Conservation (phyloP, 2,888 invertebrate genomes). For the Limnephilus rhombicus region DNA sequence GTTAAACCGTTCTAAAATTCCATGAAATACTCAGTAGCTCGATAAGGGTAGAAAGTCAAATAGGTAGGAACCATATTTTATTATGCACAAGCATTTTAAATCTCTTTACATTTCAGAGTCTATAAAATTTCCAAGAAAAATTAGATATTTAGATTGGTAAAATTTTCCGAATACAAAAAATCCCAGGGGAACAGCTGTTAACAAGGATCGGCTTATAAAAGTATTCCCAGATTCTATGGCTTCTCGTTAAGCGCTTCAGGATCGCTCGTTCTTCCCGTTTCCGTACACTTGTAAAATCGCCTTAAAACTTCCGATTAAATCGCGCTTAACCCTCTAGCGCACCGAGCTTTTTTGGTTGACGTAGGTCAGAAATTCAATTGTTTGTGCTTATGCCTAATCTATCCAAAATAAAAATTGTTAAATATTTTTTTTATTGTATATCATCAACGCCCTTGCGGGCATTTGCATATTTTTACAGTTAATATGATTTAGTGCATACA, state of each 20-base stretch:
- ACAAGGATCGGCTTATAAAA: no score
- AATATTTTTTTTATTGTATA: no score
- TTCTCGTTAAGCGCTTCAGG: no score
- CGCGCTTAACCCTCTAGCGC: background rate
- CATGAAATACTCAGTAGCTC: background rate
- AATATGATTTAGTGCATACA: no score
- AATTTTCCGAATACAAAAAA: no score
- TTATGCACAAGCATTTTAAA: background rate
- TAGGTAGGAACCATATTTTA: background rate
- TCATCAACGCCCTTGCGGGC: no score
- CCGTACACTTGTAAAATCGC: background rate
- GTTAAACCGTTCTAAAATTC: background rate
- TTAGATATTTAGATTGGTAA: background rate
- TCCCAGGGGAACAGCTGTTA: no score
- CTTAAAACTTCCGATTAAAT: slow-evolving; percentile 11
- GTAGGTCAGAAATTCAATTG: background rate
- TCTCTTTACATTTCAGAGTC: background rate
- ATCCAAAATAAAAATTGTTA: no score
- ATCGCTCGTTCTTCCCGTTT: no score
- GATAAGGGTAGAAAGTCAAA: background rate
- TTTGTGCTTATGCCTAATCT: background rate
- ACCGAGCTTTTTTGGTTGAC: background rate
- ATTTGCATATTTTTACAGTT: no score
- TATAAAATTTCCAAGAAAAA: background rate
- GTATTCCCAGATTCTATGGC: no score